Evolutionary conservation across 1,140 invertebrate species (phyloP), one percentile per base, ranked within the genome.

Genomic region (Palaemon carinicauda): DNA sequence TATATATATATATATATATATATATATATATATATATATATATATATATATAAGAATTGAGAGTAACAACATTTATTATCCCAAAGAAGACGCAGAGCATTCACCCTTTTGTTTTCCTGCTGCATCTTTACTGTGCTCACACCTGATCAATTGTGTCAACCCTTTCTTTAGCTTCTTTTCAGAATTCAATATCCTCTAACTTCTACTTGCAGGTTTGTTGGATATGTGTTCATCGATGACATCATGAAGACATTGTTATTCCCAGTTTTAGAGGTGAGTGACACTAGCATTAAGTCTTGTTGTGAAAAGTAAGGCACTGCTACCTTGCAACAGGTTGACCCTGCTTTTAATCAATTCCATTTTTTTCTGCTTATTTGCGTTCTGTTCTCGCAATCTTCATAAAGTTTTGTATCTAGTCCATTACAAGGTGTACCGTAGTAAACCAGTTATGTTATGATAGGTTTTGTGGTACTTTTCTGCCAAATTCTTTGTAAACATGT

Each of bases 351-450:
- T 91, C n/a, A 73, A n/a, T 50, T 69, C 27, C 56, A 91, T 91
- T 33, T 91, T 87, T 92, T 87, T n/a, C 80, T 87, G 88, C 90
- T 92, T 92, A 86, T 93, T 92, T 90, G 91, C 92, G 77, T 24
- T 24, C 5, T 9, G 90, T 33, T n/a, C 89, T 79, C 52, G 51
- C 27, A 24, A n/a, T n/a, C n/a, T n/a, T n/a, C n/a, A n/a, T n/a
- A n/a, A n/a, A n/a, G n/a, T n/a, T n/a, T n/a, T n/a, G n/a, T n/a
- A n/a, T n/a, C n/a, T n/a, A n/a, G n/a, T n/a, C n/a, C n/a, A n/a
- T n/a, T n/a, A 79, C 54, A 1, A 90, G 33, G 3, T 24, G 33
- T 29, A 89, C 81, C 21, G 54, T 74, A n/a, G 89, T 89, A 80
- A 90, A 89, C 82, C 82, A 90, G 88, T 90, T 4, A 89, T 33